Conservation (phyloP, 2,113 vertebrate species). For the Trichechus manatus region DNA sequence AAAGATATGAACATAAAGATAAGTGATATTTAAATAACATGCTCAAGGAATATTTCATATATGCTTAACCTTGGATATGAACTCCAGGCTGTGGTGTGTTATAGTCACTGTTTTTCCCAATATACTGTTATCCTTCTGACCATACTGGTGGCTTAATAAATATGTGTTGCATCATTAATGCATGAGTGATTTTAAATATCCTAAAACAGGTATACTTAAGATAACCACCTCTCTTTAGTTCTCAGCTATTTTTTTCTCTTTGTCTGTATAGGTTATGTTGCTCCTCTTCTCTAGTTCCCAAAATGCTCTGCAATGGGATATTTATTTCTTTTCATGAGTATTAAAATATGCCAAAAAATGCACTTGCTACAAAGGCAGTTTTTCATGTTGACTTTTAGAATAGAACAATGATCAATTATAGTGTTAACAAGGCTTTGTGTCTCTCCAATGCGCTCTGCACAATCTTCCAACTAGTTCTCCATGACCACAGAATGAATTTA, state of each 20-base stretch:
- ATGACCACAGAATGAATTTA: conserved; percentile 8
- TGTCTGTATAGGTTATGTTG: neutral
- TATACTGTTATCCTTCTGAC: neutral
- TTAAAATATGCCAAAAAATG: conserved; percentile 33
- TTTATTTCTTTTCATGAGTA: conserved; percentile 42
- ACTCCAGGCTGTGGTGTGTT: neutral
- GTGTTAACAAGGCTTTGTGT: neutral
- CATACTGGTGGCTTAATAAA: neutral
- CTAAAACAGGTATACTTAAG: neutral
- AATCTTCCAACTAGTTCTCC: neutral
- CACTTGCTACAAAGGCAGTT: conserved; percentile 35
- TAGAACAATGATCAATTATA: conserved; percentile 36
- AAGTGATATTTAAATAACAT: conserved; percentile 52
- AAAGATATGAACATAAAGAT: conserved; percentile 2
- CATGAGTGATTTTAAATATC: neutral
- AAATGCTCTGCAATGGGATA: conserved; percentile 21
- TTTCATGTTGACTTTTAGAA: conserved; percentile 65
- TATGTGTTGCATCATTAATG: neutral
- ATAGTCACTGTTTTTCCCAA: neutral
- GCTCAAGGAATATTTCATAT: neutral
- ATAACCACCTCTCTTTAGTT: conserved; percentile 30
- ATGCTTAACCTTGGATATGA: neutral
- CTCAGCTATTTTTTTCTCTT: conserved; percentile 22
- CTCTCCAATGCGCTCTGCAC: neutral
- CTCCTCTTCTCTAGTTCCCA: neutral